Percentiles rank a stretch among this genome's conserved stretches.
phyloP scores from a whole-genome alignment of 2,797 vertebrate species.

The Megaceryle alcyon region DNA sequence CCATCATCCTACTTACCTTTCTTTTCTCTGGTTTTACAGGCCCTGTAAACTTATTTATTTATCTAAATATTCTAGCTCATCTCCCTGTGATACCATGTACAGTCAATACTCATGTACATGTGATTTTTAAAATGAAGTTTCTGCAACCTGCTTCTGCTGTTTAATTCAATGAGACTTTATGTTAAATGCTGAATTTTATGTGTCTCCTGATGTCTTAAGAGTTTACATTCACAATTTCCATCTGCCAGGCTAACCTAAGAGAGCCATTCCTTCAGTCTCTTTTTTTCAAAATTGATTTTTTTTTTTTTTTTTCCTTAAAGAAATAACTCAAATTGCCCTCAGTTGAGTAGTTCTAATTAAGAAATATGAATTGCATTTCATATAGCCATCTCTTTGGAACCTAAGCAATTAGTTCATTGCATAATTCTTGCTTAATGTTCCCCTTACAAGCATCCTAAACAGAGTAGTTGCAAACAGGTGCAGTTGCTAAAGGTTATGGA shows the following conservation, averaged over 20 bases:
- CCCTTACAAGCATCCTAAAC: not conserved
- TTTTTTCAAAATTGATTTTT: not conserved
- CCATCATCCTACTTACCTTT: not conserved
- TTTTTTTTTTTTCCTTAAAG: not conserved
- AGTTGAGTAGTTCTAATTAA: not conserved
- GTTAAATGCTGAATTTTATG: not conserved
- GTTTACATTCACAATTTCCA: not conserved
- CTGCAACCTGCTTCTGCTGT: not conserved
- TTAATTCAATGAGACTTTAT: not conserved
- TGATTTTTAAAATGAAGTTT: not conserved
- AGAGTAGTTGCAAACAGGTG: conserved; percentile 5
- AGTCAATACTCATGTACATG: not conserved
- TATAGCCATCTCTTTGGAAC: not conserved
- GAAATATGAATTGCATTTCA: not conserved
- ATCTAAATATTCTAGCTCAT: not conserved
- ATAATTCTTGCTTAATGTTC: not conserved
- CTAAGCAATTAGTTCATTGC: not conserved
- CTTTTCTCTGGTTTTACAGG: not conserved
- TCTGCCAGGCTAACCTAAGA: not conserved
- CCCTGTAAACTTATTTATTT: not conserved
- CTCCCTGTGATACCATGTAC: not conserved
- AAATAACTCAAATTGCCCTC: not conserved
- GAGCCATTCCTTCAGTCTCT: not conserved
- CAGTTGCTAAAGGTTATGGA: not conserved
- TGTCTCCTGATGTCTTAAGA: not conserved